phyloP scores from a whole-genome alignment of 1,140 invertebrate genomes.

The Scylla paramamosain region DNA sequence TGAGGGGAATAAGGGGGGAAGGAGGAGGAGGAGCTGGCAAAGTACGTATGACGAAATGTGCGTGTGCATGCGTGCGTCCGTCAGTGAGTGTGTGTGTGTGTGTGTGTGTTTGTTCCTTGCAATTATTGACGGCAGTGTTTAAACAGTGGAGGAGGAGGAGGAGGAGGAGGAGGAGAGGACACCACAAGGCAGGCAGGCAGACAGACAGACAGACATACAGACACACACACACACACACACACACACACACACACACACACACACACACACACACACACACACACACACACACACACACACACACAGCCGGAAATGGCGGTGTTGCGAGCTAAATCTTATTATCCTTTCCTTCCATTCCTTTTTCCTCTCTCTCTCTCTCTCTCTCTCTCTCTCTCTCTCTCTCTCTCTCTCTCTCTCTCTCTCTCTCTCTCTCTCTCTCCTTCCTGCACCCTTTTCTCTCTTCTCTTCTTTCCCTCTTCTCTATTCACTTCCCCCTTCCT shows the following conservation, averaged over 20 bases:
- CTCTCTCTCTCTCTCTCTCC: too few relatives aligned
- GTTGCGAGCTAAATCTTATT: neutral
- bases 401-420: neutral
- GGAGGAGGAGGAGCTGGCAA: neutral
- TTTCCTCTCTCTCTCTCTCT: neutral
- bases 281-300: conserved; percentile 5
- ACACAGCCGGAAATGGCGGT: neutral
- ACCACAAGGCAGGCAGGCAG: too few relatives aligned
- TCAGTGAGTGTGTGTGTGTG: too few relatives aligned
- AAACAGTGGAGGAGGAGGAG: too few relatives aligned
- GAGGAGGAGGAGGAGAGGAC: too few relatives aligned
- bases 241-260: neutral
- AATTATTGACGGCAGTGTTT: too few relatives aligned
- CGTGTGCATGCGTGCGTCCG: too few relatives aligned
- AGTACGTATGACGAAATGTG: neutral
- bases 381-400: too few relatives aligned
- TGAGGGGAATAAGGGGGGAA: neutral
- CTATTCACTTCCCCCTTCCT: neutral
- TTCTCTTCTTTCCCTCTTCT: neutral
- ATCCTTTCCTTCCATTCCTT: neutral
- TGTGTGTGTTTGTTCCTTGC: too few relatives aligned
- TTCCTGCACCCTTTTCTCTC: too few relatives aligned
- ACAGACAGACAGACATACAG: neutral
- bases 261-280: conserved; percentile 16
- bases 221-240: neutral